Evolutionary conservation across 2,888 invertebrate genomes (phyloP).

Genomic region (Ophion slaviceki): DNA sequence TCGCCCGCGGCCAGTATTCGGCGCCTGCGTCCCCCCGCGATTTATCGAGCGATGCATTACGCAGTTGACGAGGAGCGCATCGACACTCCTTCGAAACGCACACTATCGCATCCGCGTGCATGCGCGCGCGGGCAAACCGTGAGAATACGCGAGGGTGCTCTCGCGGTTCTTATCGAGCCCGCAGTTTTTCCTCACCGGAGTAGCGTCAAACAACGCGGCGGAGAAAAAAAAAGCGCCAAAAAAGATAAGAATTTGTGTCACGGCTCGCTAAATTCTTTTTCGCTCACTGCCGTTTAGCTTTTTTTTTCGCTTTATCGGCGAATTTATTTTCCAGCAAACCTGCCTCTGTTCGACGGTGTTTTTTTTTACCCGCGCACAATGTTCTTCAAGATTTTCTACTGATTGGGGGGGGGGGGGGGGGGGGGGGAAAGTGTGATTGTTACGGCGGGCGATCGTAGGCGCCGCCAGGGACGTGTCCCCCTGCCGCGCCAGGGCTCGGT

Average conservation of each 20-base stretch:
- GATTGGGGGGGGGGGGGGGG: not conserved
- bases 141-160: conserved; percentile 29
- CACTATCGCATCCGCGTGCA: not conserved
- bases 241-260: not conserved
- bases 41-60: conserved; percentile 60
- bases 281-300: no score
- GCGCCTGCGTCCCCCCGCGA: conserved; percentile 54
- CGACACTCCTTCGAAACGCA: conserved; percentile 18
- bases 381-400: not conserved
- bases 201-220: conserved; percentile 28
- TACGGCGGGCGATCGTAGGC: conserved; percentile 14
- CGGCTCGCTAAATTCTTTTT: not conserved
- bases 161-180: conserved; percentile 29
- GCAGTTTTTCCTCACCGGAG: conserved; percentile 47
- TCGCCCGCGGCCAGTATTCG: conserved; percentile 4
- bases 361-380: no score
- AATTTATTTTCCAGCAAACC: no score
- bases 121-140: conserved; percentile 3
- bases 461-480: conserved; percentile 18
- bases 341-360: no score
- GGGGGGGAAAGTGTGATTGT: not conserved
- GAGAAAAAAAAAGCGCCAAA: not conserved
- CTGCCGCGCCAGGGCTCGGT: not conserved
- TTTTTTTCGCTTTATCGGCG: no score
- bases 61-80: conserved; percentile 35